Evolutionary conservation across 2,888 invertebrate genomes (phyloP).

Genomic region (Drepanosiphum platanoidis): DNA sequence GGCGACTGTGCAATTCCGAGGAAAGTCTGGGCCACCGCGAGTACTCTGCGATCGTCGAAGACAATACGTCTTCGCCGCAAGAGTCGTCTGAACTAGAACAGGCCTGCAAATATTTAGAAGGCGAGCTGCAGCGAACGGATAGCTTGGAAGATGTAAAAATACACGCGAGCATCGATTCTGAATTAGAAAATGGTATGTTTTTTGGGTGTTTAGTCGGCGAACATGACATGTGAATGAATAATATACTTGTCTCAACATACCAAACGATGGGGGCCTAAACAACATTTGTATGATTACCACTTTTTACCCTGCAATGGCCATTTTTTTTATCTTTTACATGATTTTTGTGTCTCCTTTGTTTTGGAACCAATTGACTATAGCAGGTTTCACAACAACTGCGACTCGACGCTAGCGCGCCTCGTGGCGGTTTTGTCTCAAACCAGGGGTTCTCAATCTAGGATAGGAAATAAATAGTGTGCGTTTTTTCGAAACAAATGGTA

Average conservation of each 20-base stretch:
- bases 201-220: constrained; percentile 22
- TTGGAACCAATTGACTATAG: too few relatives aligned
- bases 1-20: constrained; percentile 78
- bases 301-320: too few relatives aligned
- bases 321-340: too few relatives aligned
- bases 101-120: constrained; percentile 55
- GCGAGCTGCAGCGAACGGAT: constrained; percentile 36
- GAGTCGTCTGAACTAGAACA: constrained; percentile 51
- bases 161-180: constrained; percentile 4
- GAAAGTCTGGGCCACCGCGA: constrained; percentile 49
- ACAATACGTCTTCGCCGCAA: constrained; percentile 27
- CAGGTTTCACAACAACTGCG: too few relatives aligned
- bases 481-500: too few relatives aligned
- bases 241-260: background rate
- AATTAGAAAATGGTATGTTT: constrained; percentile 58
- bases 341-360: too few relatives aligned
- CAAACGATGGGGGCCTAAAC: background rate
- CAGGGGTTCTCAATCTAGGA: too few relatives aligned
- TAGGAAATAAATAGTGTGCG: too few relatives aligned
- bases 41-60: constrained; percentile 12
- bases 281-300: background rate
- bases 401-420: too few relatives aligned
- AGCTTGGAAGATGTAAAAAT: constrained; percentile 39
- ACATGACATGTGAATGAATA: background rate
- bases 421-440: too few relatives aligned